phyloP scores from a whole-genome alignment of 37 sponge, comb jelly and placozoan species.

The Chondrilla cf. caribensis region DNA sequence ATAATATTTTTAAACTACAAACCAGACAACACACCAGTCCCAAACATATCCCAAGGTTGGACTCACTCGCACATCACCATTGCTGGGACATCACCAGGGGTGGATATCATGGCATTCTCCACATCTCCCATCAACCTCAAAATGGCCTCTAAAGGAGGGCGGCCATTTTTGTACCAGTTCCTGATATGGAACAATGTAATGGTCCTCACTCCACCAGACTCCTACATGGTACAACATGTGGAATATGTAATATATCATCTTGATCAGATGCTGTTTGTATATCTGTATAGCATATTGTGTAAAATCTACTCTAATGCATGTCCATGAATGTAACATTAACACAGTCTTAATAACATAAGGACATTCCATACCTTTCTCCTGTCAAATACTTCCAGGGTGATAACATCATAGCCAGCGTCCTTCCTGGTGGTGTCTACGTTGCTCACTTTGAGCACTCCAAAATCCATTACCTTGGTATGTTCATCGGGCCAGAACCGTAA shows the following conservation, averaged over 20 bases:
- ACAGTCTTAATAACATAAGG: too few species aligned
- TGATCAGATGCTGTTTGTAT: too few species aligned
- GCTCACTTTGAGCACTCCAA: neutral
- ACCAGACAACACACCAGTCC: neutral
- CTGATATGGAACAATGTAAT: neutral
- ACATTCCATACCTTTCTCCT: neutral
- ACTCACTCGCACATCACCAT: constrained; percentile 29
- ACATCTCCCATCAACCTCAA: constrained; percentile 16
- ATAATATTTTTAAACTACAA: neutral
- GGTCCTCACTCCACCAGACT: too few species aligned
- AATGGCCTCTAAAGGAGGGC: neutral
- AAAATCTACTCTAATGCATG: too few species aligned
- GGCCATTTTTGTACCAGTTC: neutral
- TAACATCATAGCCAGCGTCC: neutral
- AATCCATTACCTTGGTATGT: neutral
- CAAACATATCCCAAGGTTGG: neutral
- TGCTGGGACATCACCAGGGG: neutral
- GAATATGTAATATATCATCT: too few species aligned
- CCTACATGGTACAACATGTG: too few species aligned
- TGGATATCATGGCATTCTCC: too few species aligned
- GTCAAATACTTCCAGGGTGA: neutral
- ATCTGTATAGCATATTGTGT: too few species aligned
- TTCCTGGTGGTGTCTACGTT: neutral
- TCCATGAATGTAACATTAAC: too few species aligned
- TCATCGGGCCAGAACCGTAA: neutral